Base-by-base conservation (phyloP, 2,113 vertebrate genomes). In the Bungarus multicinctus region DNA sequence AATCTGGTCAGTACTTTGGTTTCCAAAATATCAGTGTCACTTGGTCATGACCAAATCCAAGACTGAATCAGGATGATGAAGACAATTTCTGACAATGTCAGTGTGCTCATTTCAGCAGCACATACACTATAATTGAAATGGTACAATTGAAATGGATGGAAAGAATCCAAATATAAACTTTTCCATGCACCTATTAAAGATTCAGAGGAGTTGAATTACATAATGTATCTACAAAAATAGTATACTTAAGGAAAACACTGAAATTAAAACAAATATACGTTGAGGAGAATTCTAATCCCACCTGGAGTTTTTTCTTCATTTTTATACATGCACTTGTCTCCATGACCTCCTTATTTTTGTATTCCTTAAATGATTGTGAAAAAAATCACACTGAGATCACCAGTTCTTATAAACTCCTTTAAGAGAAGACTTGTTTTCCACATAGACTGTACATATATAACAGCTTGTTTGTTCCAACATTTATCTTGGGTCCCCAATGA, bases 401-500 rank as follows among this genome's bases (percentile, higher is more conserved):
- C 23, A 9, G 39, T 0, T 1, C 12, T 18, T 57, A 50, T 0
- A n/a, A 93, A 2, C 1, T 0, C 10, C 50, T 64, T 89, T 88
- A 2, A 20, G 9, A 23, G 43, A 39, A 53, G 30, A n/a, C 34
- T 91, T n/a, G 1, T 0, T 0, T 0, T 0, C 1, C 2, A 0
- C 34, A 39, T 10, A 69, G 0, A 0, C 43, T 50, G 22, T 50
- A 27, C 18, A 92, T 50, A 34, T 18, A 92, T 93, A 88, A 22
- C 54, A 39, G n/a, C 39, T 93, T 87, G n/a, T 14, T 94, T 93
- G 43, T 4, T 88, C 91, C 85, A 18, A 85, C 91, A 94, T 50
- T 52, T 4, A 0, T 22, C 39, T 87, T 89, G 85, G 54, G 0
- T 0, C 20, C 91, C 39, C 18, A 23, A 1, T 3, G 34, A 54